Conservation (phyloP, 2,797 vertebrate species). For the Enteromius paludinosus region DNA sequence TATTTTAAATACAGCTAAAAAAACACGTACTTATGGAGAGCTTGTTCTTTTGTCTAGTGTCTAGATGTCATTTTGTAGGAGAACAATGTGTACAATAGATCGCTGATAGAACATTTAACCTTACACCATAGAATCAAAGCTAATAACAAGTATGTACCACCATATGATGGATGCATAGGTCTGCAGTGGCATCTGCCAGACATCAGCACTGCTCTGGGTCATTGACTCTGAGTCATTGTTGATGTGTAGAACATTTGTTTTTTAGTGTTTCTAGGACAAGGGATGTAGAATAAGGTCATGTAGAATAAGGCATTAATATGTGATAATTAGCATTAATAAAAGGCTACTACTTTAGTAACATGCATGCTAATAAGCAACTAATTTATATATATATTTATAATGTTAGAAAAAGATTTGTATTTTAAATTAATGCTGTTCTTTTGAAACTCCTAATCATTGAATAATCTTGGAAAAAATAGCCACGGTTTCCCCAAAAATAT, state of each 20-base stretch:
- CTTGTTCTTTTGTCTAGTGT: not conserved
- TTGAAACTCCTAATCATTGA: not conserved
- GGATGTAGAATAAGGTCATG: too few species aligned
- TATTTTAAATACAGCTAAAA: conserved; percentile 14
- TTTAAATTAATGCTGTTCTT: not conserved
- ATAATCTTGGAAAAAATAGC: not conserved
- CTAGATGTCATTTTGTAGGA: not conserved
- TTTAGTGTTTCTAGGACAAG: too few species aligned
- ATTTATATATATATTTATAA: not conserved
- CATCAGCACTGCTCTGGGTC: not conserved
- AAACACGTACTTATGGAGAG: not conserved
- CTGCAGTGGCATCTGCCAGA: not conserved
- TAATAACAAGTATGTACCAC: not conserved
- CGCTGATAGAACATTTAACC: not conserved
- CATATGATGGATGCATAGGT: not conserved
- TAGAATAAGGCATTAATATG: too few species aligned
- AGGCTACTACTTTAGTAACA: too few species aligned
- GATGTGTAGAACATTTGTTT: too few species aligned
- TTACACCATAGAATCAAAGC: not conserved
- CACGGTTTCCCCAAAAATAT: not conserved
- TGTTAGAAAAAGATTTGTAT: not conserved
- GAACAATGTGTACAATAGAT: not conserved
- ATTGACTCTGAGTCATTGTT: not conserved
- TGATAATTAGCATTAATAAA: too few species aligned
- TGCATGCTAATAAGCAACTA: too few species aligned